Conservation (phyloP, 64 coral and sea anemone genomes). For the Cladopsammia gracilis region DNA sequence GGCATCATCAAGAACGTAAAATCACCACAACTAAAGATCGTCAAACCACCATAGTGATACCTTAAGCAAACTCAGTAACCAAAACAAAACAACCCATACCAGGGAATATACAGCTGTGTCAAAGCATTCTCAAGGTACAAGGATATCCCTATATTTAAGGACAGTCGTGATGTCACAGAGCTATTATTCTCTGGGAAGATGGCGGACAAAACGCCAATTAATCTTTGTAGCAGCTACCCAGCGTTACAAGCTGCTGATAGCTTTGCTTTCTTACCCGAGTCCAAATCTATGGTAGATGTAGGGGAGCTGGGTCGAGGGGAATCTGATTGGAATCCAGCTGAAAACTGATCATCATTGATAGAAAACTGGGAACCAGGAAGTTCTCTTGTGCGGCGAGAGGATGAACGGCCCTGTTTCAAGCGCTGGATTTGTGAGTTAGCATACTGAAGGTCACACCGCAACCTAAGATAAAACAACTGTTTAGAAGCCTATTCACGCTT, state of each 20-base stretch:
- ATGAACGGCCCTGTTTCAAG: conserved; percentile 89
- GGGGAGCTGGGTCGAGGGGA: conserved; percentile 90
- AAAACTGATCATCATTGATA: conserved; percentile 66
- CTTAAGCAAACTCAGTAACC: too few relatives aligned
- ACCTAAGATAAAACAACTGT: conserved; percentile 37
- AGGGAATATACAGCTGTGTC: too few relatives aligned
- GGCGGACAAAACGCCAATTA: too few relatives aligned
- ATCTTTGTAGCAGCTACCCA: background rate
- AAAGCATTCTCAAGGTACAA: too few relatives aligned
- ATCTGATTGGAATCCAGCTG: conserved; percentile 66
- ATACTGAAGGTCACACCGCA: conserved; percentile 88
- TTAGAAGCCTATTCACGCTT: background rate
- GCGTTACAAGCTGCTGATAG: background rate
- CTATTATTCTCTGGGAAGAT: too few relatives aligned
- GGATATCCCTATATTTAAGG: too few relatives aligned
- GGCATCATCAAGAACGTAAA: too few relatives aligned
- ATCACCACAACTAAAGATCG: too few relatives aligned
- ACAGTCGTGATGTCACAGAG: too few relatives aligned
- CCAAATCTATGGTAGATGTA: conserved; percentile 80
- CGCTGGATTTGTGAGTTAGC: conserved; percentile 96
- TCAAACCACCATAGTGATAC: too few relatives aligned
- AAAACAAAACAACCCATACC: too few relatives aligned
- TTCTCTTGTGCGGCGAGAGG: conserved; percentile 86
- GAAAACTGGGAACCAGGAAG: conserved; percentile 68
- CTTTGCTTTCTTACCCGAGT: conserved; percentile 68